Percentiles rank a stretch among this genome's conserved stretches.
Conservation (phyloP, 2,888 invertebrate species). For the Parochlus steinenii region DNA sequence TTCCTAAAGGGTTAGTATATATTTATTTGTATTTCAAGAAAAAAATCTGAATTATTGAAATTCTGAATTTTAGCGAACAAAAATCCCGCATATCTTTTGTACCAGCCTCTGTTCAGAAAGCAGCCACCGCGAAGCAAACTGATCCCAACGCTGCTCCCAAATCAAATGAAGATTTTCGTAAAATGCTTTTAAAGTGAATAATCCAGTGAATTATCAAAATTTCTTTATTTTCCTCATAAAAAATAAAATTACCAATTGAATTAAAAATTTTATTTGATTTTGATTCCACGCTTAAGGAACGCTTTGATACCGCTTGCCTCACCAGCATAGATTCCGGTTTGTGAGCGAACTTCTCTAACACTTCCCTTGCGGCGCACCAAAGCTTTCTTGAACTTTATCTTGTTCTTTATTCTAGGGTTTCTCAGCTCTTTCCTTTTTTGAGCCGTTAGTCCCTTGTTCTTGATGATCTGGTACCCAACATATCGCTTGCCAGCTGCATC, state of each 20-base stretch:
- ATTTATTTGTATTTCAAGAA: too few species aligned
- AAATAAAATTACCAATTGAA: not conserved
- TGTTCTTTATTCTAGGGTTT: slow-evolving; percentile 91
- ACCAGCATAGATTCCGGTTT: slow-evolving; percentile 69
- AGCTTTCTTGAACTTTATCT: slow-evolving; percentile 83
- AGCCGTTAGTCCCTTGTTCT: slow-evolving; percentile 89
- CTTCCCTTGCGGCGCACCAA: slow-evolving; percentile 86
- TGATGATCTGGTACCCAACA: slow-evolving; percentile 86
- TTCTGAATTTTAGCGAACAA: slow-evolving; percentile 14
- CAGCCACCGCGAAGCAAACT: slow-evolving; percentile 6
- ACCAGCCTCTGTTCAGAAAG: slow-evolving; percentile 16
- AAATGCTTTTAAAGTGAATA: slow-evolving; percentile 14
- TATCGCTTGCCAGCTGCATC: slow-evolving; percentile 54
- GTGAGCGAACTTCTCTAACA: slow-evolving; percentile 67
- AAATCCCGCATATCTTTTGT: slow-evolving; percentile 17
- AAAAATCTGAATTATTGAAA: too few species aligned
- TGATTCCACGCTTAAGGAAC: slow-evolving; percentile 74
- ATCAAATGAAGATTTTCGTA: slow-evolving; percentile 27
- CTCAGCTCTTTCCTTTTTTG: slow-evolving; percentile 79
- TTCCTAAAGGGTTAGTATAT: not conserved
- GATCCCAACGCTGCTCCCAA: slow-evolving; percentile 13
- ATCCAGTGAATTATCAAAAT: not conserved
- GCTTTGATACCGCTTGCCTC: slow-evolving; percentile 90
- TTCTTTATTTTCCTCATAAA: not conserved
- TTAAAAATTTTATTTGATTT: slow-evolving; percentile 45